Evolutionary conservation across 2,113 vertebrate genomes (phyloP), one percentile per base, ranked within the genome.

Genomic region (Catharus minimus): DNA sequence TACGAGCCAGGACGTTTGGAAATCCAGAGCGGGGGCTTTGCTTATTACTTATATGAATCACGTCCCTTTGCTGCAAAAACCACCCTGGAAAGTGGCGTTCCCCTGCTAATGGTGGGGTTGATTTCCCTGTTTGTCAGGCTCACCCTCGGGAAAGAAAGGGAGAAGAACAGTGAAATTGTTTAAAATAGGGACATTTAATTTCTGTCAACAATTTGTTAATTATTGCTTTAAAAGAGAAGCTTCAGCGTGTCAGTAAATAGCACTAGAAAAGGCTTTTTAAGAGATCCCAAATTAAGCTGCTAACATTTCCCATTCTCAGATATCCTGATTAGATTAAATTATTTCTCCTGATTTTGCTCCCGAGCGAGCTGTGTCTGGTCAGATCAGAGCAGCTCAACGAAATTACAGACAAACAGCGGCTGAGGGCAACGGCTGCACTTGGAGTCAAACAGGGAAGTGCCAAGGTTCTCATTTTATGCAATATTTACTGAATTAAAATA

Each of bases 201-300:
- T 96, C 96, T 97, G 95, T 95, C 97, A 97, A 95, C 93, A 97
- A 95, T 97, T 98, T 97, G 95, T 97, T 97, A 97, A 97, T 97
- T 97, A 96, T 96, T 96, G 90, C 91, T 95, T 94, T 95, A 93
- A 95, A 96, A 95, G 94, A 77, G 56, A 88, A 92, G 91, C 95
- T 95, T 95, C 94, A 39, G 80, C 6, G 86, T 95, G 96, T 97
- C 96, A 92, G 90, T 95, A 97, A 97, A 96, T 88, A 96, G 95
- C 13, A 47, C 90, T 90, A 97, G 92, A 96, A 97, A 97, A 97
- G 92, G 94, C 90, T 97, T 96, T 95, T 88, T 93, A 91, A 93
- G 96, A 96, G 97, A 96, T 95, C 91, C 96, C 88, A 97, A 97
- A 96, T 97, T 93, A 96, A 89, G 94, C 95, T 91, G 95, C 96